phyloP scores from a whole-genome alignment of 2,888 invertebrate genomes.

The Drosophila antonietae region DNA sequence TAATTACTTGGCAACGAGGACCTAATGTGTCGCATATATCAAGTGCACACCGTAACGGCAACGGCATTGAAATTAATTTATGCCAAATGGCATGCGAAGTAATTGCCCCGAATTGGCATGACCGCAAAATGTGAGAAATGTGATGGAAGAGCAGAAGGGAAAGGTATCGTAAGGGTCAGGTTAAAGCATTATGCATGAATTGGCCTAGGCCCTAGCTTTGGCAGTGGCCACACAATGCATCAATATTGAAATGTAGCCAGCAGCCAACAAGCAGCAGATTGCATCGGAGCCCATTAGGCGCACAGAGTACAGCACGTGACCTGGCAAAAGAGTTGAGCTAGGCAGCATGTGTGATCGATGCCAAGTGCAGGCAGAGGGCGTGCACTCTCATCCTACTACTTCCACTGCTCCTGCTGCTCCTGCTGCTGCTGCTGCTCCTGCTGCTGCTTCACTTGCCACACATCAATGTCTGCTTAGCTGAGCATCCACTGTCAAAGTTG shows the following conservation, averaged over 20 bases:
- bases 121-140: constrained; percentile 44
- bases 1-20: constrained; percentile 70
- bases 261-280: constrained; percentile 33
- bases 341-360: constrained; percentile 42
- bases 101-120: constrained; percentile 72
- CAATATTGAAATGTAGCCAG: constrained; percentile 58
- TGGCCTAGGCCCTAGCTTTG: constrained; percentile 15
- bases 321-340: constrained; percentile 22
- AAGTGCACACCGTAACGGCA: constrained; percentile 41
- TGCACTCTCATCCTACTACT: constrained; percentile 14
- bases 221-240: constrained; percentile 61
- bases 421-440: not conserved
- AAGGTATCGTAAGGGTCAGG: constrained; percentile 12
- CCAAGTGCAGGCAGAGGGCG: constrained; percentile 33
- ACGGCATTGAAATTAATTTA: constrained; percentile 69
- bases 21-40: constrained; percentile 65
- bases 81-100: constrained; percentile 69
- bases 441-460: constrained; percentile 21
- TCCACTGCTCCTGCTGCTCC: not conserved
- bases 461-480: constrained; percentile 57
- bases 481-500: constrained; percentile 57
- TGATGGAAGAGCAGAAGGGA: too few species aligned
- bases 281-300: constrained; percentile 42
- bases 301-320: constrained; percentile 40
- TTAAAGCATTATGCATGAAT: constrained; percentile 50